phyloP scores from a whole-genome alignment of 2,888 invertebrate species.

The Campoplex capitator region DNA sequence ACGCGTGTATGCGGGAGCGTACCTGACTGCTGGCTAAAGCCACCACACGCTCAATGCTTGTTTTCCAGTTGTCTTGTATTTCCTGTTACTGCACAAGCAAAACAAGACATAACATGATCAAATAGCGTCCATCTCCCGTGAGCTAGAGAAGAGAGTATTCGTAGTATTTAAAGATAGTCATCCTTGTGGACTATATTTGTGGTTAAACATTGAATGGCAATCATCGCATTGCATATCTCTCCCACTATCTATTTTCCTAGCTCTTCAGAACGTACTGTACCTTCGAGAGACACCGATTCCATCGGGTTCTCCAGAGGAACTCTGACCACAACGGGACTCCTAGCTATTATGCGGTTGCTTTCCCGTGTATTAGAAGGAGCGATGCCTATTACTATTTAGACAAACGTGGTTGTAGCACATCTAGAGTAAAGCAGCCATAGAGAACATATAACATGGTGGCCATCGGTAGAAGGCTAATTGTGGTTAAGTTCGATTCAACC shows the following conservation, averaged over 20 bases:
- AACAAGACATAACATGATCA: not conserved
- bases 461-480: conserved; percentile 74
- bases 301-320: conserved; percentile 22
- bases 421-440: conserved; percentile 71
- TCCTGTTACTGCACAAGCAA: not conserved
- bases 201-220: conserved; percentile 35
- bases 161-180: conserved; percentile 19
- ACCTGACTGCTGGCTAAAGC: not conserved
- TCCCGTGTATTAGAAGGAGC: conserved; percentile 22
- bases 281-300: not conserved
- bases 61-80: conserved; percentile 15
- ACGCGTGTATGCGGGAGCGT: conserved; percentile 3
- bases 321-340: not conserved
- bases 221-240: conserved; percentile 24
- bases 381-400: conserved; percentile 77
- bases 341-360: conserved; percentile 11
- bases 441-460: conserved; percentile 21
- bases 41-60: conserved; percentile 14
- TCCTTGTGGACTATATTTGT: conserved; percentile 25
- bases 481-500: conserved; percentile 79
- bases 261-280: not conserved
- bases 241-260: not conserved
- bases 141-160: not conserved
- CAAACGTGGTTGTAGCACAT: conserved; percentile 71
- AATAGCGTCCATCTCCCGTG: not conserved